Evolutionary conservation across 1,140 invertebrate genomes (phyloP).

Genomic region (Condylostylus longicornis): DNA sequence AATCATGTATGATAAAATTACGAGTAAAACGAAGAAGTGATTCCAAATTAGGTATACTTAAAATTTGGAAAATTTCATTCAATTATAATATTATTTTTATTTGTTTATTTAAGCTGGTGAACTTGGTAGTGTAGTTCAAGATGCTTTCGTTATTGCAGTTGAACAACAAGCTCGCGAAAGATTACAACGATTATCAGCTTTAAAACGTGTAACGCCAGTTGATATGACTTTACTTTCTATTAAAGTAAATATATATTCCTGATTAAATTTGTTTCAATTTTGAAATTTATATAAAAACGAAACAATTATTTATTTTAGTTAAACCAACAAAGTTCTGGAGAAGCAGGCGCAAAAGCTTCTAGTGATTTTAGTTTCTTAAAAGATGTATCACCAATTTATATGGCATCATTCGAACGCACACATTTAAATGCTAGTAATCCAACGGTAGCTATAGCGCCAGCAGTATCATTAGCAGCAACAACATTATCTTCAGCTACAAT

Average conservation of each 20-base stretch:
- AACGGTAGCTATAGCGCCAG: slow-evolving; percentile 37
- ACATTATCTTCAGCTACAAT: slow-evolving; percentile 12
- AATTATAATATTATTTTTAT: background rate
- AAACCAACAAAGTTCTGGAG: slow-evolving; percentile 41
- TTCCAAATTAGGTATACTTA: slow-evolving; percentile 73
- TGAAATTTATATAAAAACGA: background rate
- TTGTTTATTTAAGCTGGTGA: slow-evolving; percentile 61
- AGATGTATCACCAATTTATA: slow-evolving; percentile 52
- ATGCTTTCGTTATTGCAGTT: slow-evolving; percentile 94
- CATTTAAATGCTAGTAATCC: slow-evolving; percentile 39
- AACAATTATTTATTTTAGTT: slow-evolving; percentile 37
- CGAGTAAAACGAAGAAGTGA: slow-evolving; percentile 76
- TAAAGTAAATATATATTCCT: slow-evolving; percentile 45
- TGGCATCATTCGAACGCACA: slow-evolving; percentile 54
- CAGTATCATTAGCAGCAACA: slow-evolving; percentile 26
- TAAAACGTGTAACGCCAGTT: slow-evolving; percentile 81
- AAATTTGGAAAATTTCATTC: background rate
- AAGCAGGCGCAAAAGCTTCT: slow-evolving; percentile 32
- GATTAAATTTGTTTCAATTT: background rate
- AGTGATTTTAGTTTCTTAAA: slow-evolving; percentile 39
- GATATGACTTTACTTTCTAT: slow-evolving; percentile 89
- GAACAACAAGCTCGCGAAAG: slow-evolving; percentile 83
- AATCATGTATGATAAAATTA: slow-evolving; percentile 83
- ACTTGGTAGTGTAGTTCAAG: slow-evolving; percentile 74
- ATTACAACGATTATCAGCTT: slow-evolving; percentile 73